phyloP scores from a whole-genome alignment of 2,888 invertebrate genomes.

The Mythimna albipuncta region DNA sequence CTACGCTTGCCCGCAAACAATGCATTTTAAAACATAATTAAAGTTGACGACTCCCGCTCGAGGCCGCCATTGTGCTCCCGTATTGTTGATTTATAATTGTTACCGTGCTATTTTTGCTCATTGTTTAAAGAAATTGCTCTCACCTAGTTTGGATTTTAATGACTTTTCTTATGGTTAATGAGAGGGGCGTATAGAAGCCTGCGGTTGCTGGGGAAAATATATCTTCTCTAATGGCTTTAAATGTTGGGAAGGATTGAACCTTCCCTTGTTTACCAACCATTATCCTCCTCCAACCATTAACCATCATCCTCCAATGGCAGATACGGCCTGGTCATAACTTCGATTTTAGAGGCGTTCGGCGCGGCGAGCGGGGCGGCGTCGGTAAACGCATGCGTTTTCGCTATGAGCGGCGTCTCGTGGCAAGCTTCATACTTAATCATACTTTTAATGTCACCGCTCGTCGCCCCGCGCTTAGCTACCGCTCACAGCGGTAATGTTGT shows the following conservation, averaged over 20 bases:
- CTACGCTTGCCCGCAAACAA: constrained; percentile 64
- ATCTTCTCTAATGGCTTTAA: not conserved
- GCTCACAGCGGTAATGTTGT: no score
- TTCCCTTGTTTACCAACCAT: not conserved
- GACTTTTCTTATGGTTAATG: constrained; percentile 50
- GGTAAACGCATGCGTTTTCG: no score
- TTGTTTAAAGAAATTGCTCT: constrained; percentile 58
- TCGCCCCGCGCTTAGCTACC: no score
- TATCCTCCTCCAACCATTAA: no score
- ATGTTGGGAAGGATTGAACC: not conserved
- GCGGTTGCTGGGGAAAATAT: not conserved
- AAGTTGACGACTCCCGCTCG: constrained; percentile 67
- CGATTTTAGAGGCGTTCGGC: no score
- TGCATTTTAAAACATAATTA: constrained; percentile 74
- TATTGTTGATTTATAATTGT: constrained; percentile 78
- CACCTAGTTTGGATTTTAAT: constrained; percentile 57
- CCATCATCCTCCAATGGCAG: no score
- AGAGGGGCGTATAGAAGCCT: constrained; percentile 4
- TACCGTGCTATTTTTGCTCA: constrained; percentile 64
- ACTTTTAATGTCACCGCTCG: no score
- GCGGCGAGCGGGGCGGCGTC: no score
- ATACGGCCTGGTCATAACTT: no score
- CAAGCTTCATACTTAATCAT: no score
- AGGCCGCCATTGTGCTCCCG: constrained; percentile 64
- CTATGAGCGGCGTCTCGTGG: no score